Base-by-base conservation (phyloP, 2,113 vertebrate genomes). In the Bostrychus sinensis region DNA sequence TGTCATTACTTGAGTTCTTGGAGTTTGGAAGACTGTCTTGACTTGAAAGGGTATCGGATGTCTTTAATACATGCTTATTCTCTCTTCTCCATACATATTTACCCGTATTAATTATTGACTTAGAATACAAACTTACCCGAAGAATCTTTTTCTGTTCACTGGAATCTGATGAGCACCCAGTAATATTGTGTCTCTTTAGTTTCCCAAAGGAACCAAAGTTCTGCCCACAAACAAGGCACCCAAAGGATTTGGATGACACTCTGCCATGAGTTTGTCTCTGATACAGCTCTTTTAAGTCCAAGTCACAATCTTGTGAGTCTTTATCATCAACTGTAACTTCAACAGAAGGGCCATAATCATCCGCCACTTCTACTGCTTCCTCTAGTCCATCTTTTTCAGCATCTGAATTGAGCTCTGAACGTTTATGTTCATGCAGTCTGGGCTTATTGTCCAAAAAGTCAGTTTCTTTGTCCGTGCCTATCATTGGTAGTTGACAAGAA, bases 321-420 rank as follows among this genome's bases (percentile, higher is more conserved):
- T 67, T 56, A 60, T 80, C 63, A 66, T 65, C 30, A 38, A 69
- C 59, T 30, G 36, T 53, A 3, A 60, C 66, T 41, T 74, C 66
- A 10, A 81, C 42, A 45, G 57, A 77, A 12, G 70, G 56, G 19
- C 48, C 68, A 42, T 56, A 25, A 34, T 63, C 54, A 12, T 63
- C 65, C 9, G 30, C 12, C 36, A 13, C 4, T 43, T 62, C 55
- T 4, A 25, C 25, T 5, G 11, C 46, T 59, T 36, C 7, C 46
- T 39, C 30, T 14, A 41, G 25, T 23, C 25, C 55, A n/a, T 59
- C 45, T 48, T 25, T 42, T 6, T 38, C 64, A 9, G 11, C 50
- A 3, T 39, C 55, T 11, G 12, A 11, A 53, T 22, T 16, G 23
- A 26, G 23, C 22, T 6, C 23, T n/a, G n/a, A n/a, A n/a, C n/a